phyloP scores from a whole-genome alignment of 2,888 invertebrate genomes.

The Lasius platythorax region DNA sequence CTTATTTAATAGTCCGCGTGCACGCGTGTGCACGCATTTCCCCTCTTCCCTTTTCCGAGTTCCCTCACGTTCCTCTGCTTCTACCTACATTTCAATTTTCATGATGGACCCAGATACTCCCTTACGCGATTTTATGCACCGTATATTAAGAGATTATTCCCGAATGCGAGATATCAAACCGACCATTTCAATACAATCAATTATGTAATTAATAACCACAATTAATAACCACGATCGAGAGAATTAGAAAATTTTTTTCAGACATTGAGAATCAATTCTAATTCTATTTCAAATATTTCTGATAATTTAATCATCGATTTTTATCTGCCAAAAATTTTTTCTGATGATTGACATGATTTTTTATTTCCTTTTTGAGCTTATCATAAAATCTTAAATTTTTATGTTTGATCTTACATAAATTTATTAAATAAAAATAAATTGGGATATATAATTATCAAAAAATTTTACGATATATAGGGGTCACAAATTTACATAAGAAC shows the following conservation, averaged over 20 bases:
- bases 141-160: slow-evolving; percentile 49
- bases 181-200: slow-evolving; percentile 42
- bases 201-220: slow-evolving; percentile 23
- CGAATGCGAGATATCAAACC: slow-evolving; percentile 18
- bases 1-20: slow-evolving; percentile 52
- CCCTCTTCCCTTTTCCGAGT: background rate
- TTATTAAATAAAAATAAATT: slow-evolving; percentile 8
- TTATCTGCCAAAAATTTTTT: background rate
- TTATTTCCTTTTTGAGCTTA: background rate
- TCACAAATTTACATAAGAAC: slow-evolving; percentile 29
- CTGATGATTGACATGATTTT: background rate
- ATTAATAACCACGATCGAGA: background rate
- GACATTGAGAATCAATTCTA: background rate
- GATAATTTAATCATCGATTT: background rate
- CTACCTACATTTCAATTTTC: slow-evolving; percentile 54
- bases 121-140: slow-evolving; percentile 12
- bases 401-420: background rate
- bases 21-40: slow-evolving; percentile 10
- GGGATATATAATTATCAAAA: background rate
- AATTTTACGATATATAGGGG: background rate
- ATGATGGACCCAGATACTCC: slow-evolving; percentile 19
- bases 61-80: slow-evolving; percentile 24
- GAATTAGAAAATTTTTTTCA: background rate
- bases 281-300: background rate
- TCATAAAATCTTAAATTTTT: background rate